phyloP scores from a whole-genome alignment of 1,140 invertebrate species.

The Drosophila funebris region DNA sequence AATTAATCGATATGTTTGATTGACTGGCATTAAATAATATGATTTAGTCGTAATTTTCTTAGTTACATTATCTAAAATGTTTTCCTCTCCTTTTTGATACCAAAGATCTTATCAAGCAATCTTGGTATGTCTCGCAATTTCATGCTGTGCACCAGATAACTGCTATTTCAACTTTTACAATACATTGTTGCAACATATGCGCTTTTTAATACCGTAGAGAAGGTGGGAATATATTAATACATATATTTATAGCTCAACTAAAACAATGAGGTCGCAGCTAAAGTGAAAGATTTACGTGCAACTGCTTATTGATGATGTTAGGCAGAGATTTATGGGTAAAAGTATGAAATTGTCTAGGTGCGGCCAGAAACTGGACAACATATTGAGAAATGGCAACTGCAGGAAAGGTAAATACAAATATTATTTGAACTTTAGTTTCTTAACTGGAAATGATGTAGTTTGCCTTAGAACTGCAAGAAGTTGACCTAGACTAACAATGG shows the following conservation, averaged over 20 bases:
- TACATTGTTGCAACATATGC: slow-evolving; percentile 10
- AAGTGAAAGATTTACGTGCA: slow-evolving; percentile 55
- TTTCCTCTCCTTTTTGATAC: background rate
- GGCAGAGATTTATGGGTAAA: slow-evolving; percentile 31
- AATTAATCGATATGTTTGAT: background rate
- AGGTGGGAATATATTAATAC: background rate
- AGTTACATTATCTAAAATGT: background rate
- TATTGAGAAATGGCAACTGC: background rate
- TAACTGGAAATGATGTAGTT: background rate
- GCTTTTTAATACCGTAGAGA: background rate
- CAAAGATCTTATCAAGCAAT: slow-evolving; percentile 19
- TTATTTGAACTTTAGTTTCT: background rate
- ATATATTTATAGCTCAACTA: background rate
- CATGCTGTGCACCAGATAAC: slow-evolving; percentile 28
- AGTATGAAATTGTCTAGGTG: slow-evolving; percentile 13
- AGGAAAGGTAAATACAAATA: background rate
- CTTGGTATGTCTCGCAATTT: slow-evolving; percentile 13
- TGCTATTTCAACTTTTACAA: slow-evolving; percentile 34
- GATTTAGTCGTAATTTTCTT: background rate
- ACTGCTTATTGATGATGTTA: slow-evolving; percentile 13
- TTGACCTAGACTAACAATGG: background rate
- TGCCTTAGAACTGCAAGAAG: background rate
- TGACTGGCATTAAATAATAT: background rate
- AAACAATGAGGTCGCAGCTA: slow-evolving; percentile 4
- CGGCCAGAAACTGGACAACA: background rate